Evolutionary conservation across 2,888 invertebrate species (phyloP).

Genomic region (Heteromyza rotundicornis): DNA sequence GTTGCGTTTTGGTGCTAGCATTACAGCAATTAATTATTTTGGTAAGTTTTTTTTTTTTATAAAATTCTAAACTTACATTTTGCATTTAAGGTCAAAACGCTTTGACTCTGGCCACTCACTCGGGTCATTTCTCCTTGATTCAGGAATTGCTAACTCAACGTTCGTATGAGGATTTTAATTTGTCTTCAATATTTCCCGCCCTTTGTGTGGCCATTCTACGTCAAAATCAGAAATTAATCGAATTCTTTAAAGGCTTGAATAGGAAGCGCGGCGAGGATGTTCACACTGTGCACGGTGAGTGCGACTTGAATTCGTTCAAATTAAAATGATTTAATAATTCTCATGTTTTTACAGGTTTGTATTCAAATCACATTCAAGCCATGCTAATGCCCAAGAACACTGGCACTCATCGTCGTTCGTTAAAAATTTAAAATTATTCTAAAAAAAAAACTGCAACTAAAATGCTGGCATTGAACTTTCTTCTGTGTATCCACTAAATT

Average conservation of each 20-base stretch:
- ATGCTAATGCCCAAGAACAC: too few relatives aligned
- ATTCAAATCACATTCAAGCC: too few relatives aligned
- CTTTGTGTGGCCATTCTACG: constrained; percentile 53
- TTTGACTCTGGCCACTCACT: constrained; percentile 54
- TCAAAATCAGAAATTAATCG: constrained; percentile 43
- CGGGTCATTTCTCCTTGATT: constrained; percentile 44
- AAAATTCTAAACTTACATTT: constrained; percentile 1
- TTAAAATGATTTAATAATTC: too few relatives aligned
- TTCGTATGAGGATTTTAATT: constrained; percentile 54
- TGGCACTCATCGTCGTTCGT: too few relatives aligned
- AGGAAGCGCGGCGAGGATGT: constrained; percentile 27
- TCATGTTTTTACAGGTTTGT: too few relatives aligned
- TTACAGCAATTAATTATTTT: constrained; percentile 55
- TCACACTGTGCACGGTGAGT: constrained; percentile 49
- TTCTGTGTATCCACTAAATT: too few relatives aligned
- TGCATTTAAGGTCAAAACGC: constrained; percentile 55
- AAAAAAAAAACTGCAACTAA: too few relatives aligned
- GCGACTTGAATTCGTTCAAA: too few relatives aligned
- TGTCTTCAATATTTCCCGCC: constrained; percentile 57
- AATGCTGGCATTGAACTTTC: too few relatives aligned
- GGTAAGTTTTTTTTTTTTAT: constrained; percentile 36
- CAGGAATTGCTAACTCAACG: constrained; percentile 46
- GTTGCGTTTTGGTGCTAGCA: constrained; percentile 43
- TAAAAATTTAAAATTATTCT: too few relatives aligned
- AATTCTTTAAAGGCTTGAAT: constrained; percentile 42